Base-by-base conservation (phyloP, 2,888 invertebrate genomes). In the Sesia bembeciformis region DNA sequence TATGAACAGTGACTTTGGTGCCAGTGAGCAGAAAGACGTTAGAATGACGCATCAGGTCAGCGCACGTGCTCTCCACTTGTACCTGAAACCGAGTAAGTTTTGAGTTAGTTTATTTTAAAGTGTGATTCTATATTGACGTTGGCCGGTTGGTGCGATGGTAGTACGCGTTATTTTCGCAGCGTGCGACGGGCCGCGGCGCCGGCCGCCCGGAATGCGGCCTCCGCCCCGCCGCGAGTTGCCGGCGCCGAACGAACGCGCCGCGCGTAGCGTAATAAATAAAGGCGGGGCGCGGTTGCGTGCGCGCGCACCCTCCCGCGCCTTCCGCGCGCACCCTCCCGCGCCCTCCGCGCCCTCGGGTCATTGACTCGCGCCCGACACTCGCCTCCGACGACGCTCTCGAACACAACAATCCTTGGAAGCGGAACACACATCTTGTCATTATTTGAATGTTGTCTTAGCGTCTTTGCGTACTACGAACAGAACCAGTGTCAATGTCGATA, bases 241-340 rank as follows among this genome's bases (percentile, higher is more conserved):
- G 61, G 67, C 64, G 66, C 68, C 70, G 70, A 67, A 67, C 69
- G 70, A 62, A 62, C 64, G 78, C 77, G 73, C 80, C 81, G 84
- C 85, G 80, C 85, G 86, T 84, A 85, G 81, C 84, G 87, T 88
- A 88, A 87, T 87, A 87, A 88, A 87, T 87, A 88, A 88, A 88
- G 86, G 87, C 86, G 86, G 88, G 86, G 88, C 86, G 84, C 84
- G 82, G 84, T 80, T 84, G 83, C 82, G 84, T 86, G 87, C 86
- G 87, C 81, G 86, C 87, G 23, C 23, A 23, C 23, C 23, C 23
- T 23, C 23, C 23, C 23, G 23, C 23, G 23, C 23, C 23, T 23
- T 23, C 23, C 23, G 23, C 23, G 87, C 87, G 86, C 87, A 87
- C 85, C 84, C 81, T 85, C 86, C 85, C 86, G 63, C 63, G 61